A percentile compares a stretch with the other conserved stretches of the same genome.
These are phyloP conservation scores for Ptychochromis oligacanthus DNA, from an alignment of 2,113 vertebrate species.

Conservation along the genomic window DNA sequence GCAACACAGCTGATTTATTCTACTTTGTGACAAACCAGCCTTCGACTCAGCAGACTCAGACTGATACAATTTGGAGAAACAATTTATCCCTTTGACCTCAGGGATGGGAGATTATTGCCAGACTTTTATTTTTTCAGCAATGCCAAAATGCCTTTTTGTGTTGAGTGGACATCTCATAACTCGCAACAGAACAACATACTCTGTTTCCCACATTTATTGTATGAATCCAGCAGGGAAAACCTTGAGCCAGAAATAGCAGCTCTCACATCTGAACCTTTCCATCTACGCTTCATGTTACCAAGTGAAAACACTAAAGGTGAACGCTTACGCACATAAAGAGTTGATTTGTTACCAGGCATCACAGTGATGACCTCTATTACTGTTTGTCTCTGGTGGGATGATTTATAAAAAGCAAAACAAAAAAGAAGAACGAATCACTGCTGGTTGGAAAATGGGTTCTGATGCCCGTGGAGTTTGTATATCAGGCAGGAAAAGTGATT, in stretches of 20 bases:
- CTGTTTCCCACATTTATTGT: background rate
- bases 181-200: slow-evolving; percentile 9
- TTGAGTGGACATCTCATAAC: slow-evolving; percentile 7
- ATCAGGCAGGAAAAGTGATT: background rate
- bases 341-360: background rate
- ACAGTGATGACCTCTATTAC: background rate
- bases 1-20: background rate
- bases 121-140: background rate
- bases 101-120: background rate
- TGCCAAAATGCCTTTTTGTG: slow-evolving; percentile 11
- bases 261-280: slow-evolving; percentile 31
- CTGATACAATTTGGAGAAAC: slow-evolving; percentile 5
- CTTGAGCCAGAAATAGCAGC: slow-evolving; percentile 24
- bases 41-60: slow-evolving; percentile 20
- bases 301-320: slow-evolving; percentile 11
- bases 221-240: slow-evolving; percentile 27
- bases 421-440: background rate
- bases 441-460: background rate
- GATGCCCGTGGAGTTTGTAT: background rate
- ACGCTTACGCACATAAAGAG: background rate
- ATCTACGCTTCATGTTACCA: slow-evolving; percentile 7
- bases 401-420: background rate
- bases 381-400: background rate
- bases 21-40: background rate
- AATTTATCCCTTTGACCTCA: slow-evolving; percentile 29